These are phyloP conservation scores for Peromyscus attwateri DNA, from an alignment of 2,797 vertebrate genomes.

Conservation along the genomic window DNA sequence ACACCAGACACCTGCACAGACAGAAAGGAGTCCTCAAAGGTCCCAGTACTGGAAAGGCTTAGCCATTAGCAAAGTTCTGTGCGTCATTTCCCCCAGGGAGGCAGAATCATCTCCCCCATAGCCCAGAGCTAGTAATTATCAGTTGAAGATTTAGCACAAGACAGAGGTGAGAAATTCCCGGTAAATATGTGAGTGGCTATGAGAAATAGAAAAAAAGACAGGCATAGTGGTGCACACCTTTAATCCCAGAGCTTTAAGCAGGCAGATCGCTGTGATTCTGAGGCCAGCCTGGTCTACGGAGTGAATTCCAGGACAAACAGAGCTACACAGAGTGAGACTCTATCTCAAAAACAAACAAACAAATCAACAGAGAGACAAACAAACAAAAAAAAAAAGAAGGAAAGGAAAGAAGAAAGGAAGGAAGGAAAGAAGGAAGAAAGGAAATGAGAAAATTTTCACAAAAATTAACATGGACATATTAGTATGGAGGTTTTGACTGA, in stretches of 20 bases:
- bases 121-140: not conserved
- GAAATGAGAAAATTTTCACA: not conserved
- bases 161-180: constrained; percentile 17
- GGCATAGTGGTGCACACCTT: not conserved
- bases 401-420: not conserved
- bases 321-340: not conserved
- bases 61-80: not conserved
- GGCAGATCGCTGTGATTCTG: not conserved
- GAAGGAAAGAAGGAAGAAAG: not conserved
- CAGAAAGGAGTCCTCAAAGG: not conserved
- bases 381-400: not conserved
- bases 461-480: not conserved
- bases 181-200: not conserved
- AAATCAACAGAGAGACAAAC: not conserved
- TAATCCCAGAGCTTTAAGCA: not conserved
- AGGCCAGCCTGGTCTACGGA: not conserved
- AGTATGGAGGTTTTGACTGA: not conserved
- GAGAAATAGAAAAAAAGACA: not conserved
- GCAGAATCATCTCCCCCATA: not conserved
- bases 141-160: constrained; percentile 48
- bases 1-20: not conserved
- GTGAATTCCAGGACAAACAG: not conserved
- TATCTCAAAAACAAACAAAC: not conserved
- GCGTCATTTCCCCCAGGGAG: not conserved
- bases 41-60: not conserved